These are phyloP conservation scores for Cheumatopsyche charites DNA, from an alignment of 1,140 invertebrate genomes.

Conservation along the genomic window DNA sequence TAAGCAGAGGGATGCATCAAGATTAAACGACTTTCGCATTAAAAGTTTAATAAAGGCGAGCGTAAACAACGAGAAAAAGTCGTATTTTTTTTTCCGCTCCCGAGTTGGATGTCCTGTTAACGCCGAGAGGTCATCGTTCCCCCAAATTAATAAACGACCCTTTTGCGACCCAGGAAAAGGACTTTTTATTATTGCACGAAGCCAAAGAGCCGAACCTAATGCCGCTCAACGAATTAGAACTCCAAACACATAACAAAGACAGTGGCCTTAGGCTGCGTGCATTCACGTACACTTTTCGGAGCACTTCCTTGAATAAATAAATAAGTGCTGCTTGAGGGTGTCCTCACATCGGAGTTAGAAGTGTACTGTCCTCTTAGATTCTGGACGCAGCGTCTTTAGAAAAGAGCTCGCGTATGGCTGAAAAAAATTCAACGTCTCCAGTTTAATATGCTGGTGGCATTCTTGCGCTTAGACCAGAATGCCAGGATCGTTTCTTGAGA, in stretches of 20 bases:
- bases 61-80: too few species aligned
- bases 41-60: too few species aligned
- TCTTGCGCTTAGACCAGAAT: not conserved
- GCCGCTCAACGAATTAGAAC: not conserved
- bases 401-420: not conserved
- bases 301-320: constrained; percentile 21
- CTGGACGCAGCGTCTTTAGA: constrained; percentile 10
- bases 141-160: constrained; percentile 6
- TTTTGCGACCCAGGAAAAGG: not conserved
- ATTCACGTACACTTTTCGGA: constrained; percentile 17
- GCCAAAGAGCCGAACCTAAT: not conserved
- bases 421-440: constrained; percentile 9
- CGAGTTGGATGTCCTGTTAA: too few species aligned
- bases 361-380: too few species aligned
- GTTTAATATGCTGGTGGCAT: constrained; percentile 17
- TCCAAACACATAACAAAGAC: not conserved
- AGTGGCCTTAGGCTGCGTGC: not conserved
- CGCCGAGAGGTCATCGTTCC: too few species aligned
- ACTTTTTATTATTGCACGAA: constrained; percentile 3
- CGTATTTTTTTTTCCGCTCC: too few species aligned
- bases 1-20: too few species aligned
- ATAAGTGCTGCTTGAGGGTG: not conserved
- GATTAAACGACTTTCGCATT: too few species aligned
- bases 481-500: constrained; percentile 9
- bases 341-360: too few species aligned